Percentiles rank a stretch among this genome's conserved stretches.
Conservation (phyloP, 2,888 invertebrate species). For the Lasioglossum figueresi region DNA sequence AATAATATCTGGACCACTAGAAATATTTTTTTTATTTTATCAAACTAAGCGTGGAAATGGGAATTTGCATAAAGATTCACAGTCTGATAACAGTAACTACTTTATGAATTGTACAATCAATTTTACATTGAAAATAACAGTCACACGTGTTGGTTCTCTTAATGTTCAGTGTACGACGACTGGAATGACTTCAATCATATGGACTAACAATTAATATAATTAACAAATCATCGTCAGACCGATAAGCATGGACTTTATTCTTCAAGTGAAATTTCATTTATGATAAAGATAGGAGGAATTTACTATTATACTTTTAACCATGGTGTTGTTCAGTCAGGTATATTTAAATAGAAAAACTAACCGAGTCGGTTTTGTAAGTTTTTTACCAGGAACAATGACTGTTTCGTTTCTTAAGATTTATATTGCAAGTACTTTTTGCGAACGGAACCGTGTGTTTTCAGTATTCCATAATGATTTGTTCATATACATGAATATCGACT, state of each 20-base stretch:
- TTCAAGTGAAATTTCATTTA: slow-evolving; percentile 1
- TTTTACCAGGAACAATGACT: not conserved
- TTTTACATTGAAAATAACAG: not conserved
- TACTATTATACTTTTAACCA: slow-evolving; percentile 7
- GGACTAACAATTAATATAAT: slow-evolving; percentile 10
- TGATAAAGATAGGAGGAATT: not conserved
- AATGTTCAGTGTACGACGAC: not conserved
- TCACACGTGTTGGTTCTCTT: not conserved
- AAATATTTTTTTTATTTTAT: not conserved
- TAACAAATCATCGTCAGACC: not conserved
- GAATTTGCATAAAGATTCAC: not conserved
- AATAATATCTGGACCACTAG: not conserved
- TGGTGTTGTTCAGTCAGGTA: not conserved
- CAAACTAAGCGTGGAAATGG: not conserved
- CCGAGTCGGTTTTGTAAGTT: not conserved
- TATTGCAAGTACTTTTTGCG: not conserved
- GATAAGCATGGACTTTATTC: slow-evolving; percentile 6
- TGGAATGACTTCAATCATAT: not conserved
- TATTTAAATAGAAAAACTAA: not conserved
- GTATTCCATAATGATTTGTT: slow-evolving; percentile 23
- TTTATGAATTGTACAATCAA: not conserved
- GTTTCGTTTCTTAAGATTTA: not conserved
- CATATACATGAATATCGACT: slow-evolving; percentile 4
- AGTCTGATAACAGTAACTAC: not conserved
- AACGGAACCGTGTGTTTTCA: not conserved